Evolutionary conservation across 2,797 vertebrate species (phyloP).

Genomic region (Spondyliosoma cantharus): DNA sequence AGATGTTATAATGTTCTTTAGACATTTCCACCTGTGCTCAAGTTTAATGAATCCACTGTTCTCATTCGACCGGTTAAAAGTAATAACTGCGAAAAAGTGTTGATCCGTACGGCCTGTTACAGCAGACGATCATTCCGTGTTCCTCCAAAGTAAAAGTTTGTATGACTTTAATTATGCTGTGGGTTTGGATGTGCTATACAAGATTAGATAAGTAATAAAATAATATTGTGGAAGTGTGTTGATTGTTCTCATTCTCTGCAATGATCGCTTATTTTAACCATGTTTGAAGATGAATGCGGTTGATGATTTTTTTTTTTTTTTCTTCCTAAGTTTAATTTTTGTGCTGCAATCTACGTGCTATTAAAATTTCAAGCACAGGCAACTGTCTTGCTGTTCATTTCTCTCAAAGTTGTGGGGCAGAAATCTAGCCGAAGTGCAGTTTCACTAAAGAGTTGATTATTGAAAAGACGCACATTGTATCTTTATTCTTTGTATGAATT

Average conservation of each 20-base stretch:
- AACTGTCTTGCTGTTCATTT: neutral
- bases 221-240: neutral
- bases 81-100: neutral
- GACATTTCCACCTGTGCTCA: neutral
- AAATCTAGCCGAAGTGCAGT: no score
- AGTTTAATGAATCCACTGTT: neutral
- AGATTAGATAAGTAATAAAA: conserved; percentile 22
- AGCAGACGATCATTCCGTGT: conserved; percentile 57
- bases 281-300: neutral
- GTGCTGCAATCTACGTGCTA: neutral
- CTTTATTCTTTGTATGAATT: no score
- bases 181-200: conserved; percentile 17
- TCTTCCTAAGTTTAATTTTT: neutral
- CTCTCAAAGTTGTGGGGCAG: neutral
- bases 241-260: neutral
- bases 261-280: neutral
- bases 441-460: no score
- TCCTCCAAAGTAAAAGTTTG: conserved; percentile 22
- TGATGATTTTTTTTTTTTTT: no score
- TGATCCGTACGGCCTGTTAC: conserved; percentile 5
- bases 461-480: no score
- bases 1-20: neutral
- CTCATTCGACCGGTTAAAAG: neutral
- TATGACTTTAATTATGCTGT: conserved; percentile 12
- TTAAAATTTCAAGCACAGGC: neutral